Conservation (phyloP, 2,888 invertebrate species). For the Erebia ligea region DNA sequence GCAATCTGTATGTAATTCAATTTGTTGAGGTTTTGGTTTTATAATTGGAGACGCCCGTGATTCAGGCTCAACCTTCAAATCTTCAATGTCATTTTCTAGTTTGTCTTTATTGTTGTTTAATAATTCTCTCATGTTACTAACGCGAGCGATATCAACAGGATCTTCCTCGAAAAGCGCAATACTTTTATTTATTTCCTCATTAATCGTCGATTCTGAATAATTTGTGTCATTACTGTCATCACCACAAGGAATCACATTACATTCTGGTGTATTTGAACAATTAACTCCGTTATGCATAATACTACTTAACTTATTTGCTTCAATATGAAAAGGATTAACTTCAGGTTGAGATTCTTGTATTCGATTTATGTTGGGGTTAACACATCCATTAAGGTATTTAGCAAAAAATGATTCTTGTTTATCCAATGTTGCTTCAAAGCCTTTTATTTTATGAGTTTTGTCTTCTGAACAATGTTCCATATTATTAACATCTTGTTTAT, state of each 20-base stretch:
- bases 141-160: constrained; percentile 57
- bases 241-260: constrained; percentile 57
- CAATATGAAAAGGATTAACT: constrained; percentile 20
- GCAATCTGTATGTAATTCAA: constrained; percentile 73
- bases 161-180: constrained; percentile 73
- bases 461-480: constrained; percentile 45
- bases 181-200: constrained; percentile 76
- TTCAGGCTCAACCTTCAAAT: constrained; percentile 1
- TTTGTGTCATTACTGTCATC: constrained; percentile 71
- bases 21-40: constrained; percentile 8
- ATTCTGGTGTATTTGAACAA: constrained; percentile 55
- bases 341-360: constrained; percentile 6
- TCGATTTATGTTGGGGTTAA: constrained; percentile 17
- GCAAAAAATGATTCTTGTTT: constrained; percentile 79
- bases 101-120: constrained; percentile 54
- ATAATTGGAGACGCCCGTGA: constrained; percentile 25
- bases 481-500: constrained; percentile 31
- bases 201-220: constrained; percentile 73
- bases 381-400: constrained; percentile 58
- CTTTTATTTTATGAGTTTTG: constrained; percentile 23
- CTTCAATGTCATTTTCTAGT: constrained; percentile 36
- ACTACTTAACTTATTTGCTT: constrained; percentile 10
- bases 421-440: constrained; percentile 57
- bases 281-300: constrained; percentile 19
- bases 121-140: constrained; percentile 64